Percentiles rank a stretch among this genome's conserved stretches.
These are phyloP conservation scores for Meandrina meandrites DNA, from an alignment of 92 coral and sea anemone genomes.

Conservation along the genomic window DNA sequence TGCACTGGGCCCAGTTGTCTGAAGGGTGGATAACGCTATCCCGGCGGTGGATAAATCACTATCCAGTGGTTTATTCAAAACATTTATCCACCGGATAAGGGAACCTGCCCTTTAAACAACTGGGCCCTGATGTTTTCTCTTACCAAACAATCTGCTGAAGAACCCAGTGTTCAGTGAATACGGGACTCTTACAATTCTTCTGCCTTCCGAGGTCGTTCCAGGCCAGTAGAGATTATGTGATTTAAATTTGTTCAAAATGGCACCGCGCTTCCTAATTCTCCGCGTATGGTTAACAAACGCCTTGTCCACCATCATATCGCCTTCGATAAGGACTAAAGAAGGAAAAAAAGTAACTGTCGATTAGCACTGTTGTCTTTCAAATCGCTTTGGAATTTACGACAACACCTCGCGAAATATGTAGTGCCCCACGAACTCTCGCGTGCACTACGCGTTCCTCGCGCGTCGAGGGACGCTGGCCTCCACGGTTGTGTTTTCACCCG, in stretches of 20 bases:
- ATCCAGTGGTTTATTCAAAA: too few species aligned
- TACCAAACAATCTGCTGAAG: slow-evolving; percentile 19
- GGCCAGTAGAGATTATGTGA: slow-evolving; percentile 29
- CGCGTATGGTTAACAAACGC: neutral
- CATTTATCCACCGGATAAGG: too few species aligned
- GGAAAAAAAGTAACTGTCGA: neutral
- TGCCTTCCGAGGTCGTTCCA: neutral
- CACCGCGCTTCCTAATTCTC: slow-evolving; percentile 36
- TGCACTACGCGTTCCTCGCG: neutral
- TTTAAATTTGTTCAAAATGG: neutral
- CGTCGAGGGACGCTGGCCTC: neutral
- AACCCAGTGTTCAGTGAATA: slow-evolving; percentile 35
- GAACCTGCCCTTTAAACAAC: too few species aligned
- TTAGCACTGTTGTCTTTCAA: neutral
- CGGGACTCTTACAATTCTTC: slow-evolving; percentile 34
- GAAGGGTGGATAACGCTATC: too few species aligned
- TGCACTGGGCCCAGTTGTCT: too few species aligned
- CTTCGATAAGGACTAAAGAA: slow-evolving; percentile 40
- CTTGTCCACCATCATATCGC: slow-evolving; percentile 50
- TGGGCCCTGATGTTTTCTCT: neutral
- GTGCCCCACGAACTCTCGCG: too few species aligned
- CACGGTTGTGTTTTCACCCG: neutral
- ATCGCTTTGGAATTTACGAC: neutral
- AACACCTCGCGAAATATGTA: neutral
- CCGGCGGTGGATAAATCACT: too few species aligned